Evolutionary conservation across 2,888 invertebrate species (phyloP), one percentile per base, ranked within the genome.

Genomic region (Rotaria magnacalcarata): DNA sequence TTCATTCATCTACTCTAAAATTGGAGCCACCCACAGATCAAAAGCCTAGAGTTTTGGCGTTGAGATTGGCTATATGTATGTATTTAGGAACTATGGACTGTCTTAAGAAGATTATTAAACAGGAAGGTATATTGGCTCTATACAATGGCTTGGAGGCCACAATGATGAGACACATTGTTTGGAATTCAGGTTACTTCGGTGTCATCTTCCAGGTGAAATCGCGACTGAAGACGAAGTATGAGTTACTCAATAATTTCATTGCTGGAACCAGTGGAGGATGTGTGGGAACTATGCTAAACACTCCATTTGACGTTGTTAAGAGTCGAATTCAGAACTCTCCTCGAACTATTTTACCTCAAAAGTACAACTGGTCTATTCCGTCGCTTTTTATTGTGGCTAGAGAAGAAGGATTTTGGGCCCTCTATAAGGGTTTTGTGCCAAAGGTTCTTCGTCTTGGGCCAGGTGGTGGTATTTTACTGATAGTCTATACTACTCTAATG

Each of bases 291-390:
- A 93, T 94, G 88, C 92, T 94, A 84, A 97, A 97, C 91, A 96
- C 96, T 92, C 97, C 97, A 11, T 96, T 96, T 91, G 97, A 97
- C 90, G 97, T 97, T 52, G 97, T 96, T 47, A 97, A 97, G 91
- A 96, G 96, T 88, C 93, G 97, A 86, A 97, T 97, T 88, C 97
- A 97, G 91, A 96, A 96, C 0, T 96, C 96, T 1, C 96, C 96
- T 90, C 95, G 95, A 1, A 91, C 92, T 3, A 91, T 93, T 0
- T 94, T 94, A 0, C 89, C 93, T 87, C 93, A 95, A 84, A 95
- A 95, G 90, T 97, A 97, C 90, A 93, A 92, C 58, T 93, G 94
- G 43, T 96, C 96, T 0, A 91, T 95, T 84, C 93, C 93, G 54
- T 93, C 96, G 0, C 93, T 97, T 80, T 89, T 89, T 0, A 92